Evolutionary conservation across 2,888 invertebrate species (phyloP).

Genomic region (Charanyca ferruginea): DNA sequence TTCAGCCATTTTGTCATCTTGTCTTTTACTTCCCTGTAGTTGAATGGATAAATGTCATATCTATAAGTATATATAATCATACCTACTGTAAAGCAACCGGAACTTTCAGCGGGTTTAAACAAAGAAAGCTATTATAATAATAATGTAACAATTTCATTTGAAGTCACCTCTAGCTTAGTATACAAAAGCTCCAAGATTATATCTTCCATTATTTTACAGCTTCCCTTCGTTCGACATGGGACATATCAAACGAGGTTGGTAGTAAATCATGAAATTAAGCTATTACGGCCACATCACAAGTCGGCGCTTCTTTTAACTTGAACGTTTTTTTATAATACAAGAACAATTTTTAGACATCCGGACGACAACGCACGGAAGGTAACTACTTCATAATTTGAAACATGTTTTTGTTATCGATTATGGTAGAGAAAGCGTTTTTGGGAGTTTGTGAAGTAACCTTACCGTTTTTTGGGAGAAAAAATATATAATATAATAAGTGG

Average conservation of each 20-base stretch:
- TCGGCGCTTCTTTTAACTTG: conserved; percentile 66
- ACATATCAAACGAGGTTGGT: conserved; percentile 68
- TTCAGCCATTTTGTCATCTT: too few relatives aligned
- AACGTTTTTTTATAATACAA: conserved; percentile 70
- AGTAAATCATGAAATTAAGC: conserved; percentile 81
- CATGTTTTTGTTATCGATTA: conserved; percentile 68
- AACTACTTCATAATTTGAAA: conserved; percentile 69
- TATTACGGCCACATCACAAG: conserved; percentile 74
- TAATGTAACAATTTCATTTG: conserved; percentile 44
- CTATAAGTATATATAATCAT: too few relatives aligned
- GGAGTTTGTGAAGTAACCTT: not conserved
- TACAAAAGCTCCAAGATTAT: conserved; percentile 40
- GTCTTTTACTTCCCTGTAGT: too few relatives aligned
- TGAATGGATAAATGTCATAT: too few relatives aligned
- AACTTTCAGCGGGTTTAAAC: conserved; percentile 19
- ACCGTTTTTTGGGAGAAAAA: not conserved
- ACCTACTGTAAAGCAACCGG: not conserved
- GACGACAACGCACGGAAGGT: conserved; percentile 61
- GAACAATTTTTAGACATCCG: conserved; percentile 77
- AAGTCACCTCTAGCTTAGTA: conserved; percentile 53
- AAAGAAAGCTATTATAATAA: conserved; percentile 35
- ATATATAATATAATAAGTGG: too few relatives aligned
- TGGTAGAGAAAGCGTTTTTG: conserved; percentile 39
- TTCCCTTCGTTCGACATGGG: conserved; percentile 66
- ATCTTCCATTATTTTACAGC: conserved; percentile 67